Conservation (phyloP, 2,888 invertebrate genomes). For the Lepidocyrtoides sp. region DNA sequence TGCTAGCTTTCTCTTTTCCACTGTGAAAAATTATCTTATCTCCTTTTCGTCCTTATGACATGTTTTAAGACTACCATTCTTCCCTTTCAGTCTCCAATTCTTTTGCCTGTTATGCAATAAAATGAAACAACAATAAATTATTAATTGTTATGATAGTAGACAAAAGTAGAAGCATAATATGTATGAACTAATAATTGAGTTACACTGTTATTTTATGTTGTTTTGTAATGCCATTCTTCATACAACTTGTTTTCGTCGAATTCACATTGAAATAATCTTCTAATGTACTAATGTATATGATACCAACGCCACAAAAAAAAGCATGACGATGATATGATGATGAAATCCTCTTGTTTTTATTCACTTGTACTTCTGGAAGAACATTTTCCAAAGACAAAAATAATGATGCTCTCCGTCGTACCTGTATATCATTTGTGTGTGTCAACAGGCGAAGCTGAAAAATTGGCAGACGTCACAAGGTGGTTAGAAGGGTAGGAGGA, state of each 20-base stretch:
- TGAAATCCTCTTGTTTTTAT: constrained; percentile 37
- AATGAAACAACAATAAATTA: neutral
- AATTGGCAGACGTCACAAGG: constrained; percentile 65
- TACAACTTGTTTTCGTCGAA: neutral
- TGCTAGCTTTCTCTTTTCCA: neutral
- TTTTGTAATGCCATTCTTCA: neutral
- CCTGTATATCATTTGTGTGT: constrained; percentile 60
- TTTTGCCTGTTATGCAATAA: neutral
- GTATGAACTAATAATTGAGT: neutral
- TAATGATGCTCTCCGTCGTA: constrained; percentile 64
- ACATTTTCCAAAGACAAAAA: constrained; percentile 60
- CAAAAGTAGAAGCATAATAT: neutral
- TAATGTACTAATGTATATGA: too few species aligned
- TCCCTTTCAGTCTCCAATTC: constrained; percentile 5
- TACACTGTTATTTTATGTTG: neutral
- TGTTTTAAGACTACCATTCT: neutral
- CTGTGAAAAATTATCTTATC: constrained; percentile 44
- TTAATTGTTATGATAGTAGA: neutral
- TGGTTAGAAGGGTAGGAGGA: constrained; percentile 34
- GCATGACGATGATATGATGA: neutral
- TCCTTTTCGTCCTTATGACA: neutral
- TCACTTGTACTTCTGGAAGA: constrained; percentile 7
- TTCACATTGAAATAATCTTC: neutral
- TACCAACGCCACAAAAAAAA: neutral
- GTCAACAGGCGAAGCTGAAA: constrained; percentile 64